These are phyloP conservation scores for Perca flavescens DNA, from an alignment of 2,113 vertebrate genomes.

Conservation along the genomic window DNA sequence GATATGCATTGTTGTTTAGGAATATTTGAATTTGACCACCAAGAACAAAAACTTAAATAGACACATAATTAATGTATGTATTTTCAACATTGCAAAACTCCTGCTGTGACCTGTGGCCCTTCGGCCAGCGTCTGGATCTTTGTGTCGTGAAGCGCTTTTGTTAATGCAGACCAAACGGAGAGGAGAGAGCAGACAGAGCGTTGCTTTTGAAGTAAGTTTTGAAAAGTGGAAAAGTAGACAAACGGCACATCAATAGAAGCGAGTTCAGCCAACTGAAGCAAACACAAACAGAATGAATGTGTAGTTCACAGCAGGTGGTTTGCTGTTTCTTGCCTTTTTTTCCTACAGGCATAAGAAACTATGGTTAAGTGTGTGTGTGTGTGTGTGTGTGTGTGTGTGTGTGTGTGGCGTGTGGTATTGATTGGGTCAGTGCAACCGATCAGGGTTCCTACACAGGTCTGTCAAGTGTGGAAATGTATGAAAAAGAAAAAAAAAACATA, in stretches of 20 bases:
- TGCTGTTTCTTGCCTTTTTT: slow-evolving; percentile 52
- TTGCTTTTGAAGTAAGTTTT: slow-evolving; percentile 71
- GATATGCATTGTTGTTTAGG: background rate
- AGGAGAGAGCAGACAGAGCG: slow-evolving; percentile 45
- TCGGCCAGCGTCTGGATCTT: slow-evolving; percentile 2
- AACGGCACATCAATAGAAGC: slow-evolving; percentile 72
- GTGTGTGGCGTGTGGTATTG: slow-evolving; percentile 73
- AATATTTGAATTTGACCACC: no score
- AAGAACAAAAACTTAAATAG: background rate
- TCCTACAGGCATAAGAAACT: slow-evolving; percentile 72
- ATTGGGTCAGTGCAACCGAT: slow-evolving; percentile 77
- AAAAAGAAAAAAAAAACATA: background rate
- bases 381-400: slow-evolving; percentile 29
- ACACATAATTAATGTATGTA: background rate
- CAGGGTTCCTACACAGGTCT: slow-evolving; percentile 67
- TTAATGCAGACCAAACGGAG: slow-evolving; percentile 31
- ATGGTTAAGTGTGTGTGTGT: slow-evolving; percentile 33
- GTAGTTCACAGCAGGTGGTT: slow-evolving; percentile 78
- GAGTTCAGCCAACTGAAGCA: slow-evolving; percentile 70
- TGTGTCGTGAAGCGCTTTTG: slow-evolving; percentile 38
- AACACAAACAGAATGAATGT: slow-evolving; percentile 72
- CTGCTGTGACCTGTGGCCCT: background rate
- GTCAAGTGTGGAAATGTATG: slow-evolving; percentile 59
- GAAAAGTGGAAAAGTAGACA: slow-evolving; percentile 67
- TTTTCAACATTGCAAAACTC: background rate